phyloP scores from a whole-genome alignment of 2,888 invertebrate species.

The Trachelus troglodyta region DNA sequence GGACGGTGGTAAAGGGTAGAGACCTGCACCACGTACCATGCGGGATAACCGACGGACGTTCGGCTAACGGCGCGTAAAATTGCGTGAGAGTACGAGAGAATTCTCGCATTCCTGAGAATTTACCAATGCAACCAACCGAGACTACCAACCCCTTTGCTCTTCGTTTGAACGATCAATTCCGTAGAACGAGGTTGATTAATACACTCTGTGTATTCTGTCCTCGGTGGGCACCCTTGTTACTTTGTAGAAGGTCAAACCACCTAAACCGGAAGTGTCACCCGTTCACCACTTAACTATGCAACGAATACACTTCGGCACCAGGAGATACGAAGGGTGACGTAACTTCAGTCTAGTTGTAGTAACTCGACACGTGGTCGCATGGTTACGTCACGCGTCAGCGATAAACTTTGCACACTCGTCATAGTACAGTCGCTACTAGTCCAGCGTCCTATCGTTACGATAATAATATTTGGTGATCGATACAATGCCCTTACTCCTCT shows the following conservation, averaged over 20 bases:
- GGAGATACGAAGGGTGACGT: neutral
- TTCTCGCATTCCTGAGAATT: neutral
- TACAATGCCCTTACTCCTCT: no score
- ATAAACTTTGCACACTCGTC: conserved; percentile 56
- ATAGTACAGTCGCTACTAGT: conserved; percentile 29
- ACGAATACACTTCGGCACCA: neutral
- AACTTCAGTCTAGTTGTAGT: neutral
- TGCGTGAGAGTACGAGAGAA: neutral
- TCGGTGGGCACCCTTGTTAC: neutral
- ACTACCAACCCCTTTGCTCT: neutral
- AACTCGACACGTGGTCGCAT: conserved; percentile 36
- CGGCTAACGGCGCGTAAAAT: neutral
- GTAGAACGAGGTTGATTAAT: neutral
- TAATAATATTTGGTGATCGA: conserved; percentile 9
- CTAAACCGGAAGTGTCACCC: neutral
- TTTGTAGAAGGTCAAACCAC: neutral
- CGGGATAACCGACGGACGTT: neutral
- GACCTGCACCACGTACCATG: neutral
- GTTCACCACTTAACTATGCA: neutral
- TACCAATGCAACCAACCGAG: neutral
- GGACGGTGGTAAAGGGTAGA: neutral
- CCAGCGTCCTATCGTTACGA: conserved; percentile 10
- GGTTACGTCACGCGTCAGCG: conserved; percentile 52
- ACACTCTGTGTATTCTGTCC: neutral
- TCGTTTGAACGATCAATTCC: neutral